Conservation (phyloP, 2,113 vertebrate species). For the Rhabdornis inornatus region DNA sequence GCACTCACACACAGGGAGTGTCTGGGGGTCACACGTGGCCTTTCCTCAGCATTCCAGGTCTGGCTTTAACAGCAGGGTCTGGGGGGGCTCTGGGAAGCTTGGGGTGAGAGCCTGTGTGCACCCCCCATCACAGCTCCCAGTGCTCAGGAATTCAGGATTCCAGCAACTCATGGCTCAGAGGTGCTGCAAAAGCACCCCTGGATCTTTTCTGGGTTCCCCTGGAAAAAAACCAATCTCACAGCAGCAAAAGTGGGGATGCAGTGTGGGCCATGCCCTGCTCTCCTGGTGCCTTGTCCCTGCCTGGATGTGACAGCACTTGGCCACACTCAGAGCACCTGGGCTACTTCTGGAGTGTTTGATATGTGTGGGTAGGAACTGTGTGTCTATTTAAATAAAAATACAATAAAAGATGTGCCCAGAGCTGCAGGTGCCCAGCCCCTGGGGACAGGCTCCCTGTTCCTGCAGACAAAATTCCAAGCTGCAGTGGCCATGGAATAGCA, state of each 20-base stretch:
- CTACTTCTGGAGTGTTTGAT: neutral
- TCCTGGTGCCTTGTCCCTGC: neutral
- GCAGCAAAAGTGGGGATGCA: neutral
- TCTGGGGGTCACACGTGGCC: rapidly evolving
- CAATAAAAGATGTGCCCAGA: neutral
- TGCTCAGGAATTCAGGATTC: neutral
- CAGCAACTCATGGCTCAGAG: neutral
- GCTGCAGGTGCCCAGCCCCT: neutral
- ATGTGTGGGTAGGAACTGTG: neutral
- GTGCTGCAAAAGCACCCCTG: neutral
- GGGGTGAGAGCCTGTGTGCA: neutral
- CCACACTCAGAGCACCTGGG: rapidly evolving
- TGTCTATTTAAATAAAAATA: neutral
- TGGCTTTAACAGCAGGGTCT: neutral
- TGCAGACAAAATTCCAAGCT: neutral
- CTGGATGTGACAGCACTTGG: neutral
- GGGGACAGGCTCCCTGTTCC: neutral
- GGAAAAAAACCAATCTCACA: neutral
- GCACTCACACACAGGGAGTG: rapidly evolving
- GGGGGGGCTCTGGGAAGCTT: neutral
- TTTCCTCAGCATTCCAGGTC: neutral
- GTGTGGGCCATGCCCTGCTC: rapidly evolving
- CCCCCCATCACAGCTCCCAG: neutral
- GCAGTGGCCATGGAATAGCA: neutral
- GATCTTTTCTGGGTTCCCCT: neutral